Percentiles rank a stretch among this genome's conserved stretches.
phyloP scores from a whole-genome alignment of 2,113 vertebrate species.

The Seriola rivoliana region DNA sequence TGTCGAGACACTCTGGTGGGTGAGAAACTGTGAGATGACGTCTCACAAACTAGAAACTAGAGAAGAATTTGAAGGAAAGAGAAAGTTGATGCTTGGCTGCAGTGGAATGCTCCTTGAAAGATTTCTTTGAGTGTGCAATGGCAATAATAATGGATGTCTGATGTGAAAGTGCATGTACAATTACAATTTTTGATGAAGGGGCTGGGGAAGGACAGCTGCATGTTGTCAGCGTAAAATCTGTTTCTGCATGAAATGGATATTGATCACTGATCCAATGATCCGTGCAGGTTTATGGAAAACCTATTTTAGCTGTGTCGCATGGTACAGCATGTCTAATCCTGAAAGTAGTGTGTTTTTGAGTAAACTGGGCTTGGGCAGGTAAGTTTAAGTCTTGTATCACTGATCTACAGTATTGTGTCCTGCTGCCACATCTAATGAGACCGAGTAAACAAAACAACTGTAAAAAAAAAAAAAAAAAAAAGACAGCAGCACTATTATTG shows the following conservation, averaged over 20 bases:
- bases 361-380: not conserved
- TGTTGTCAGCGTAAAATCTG: constrained; percentile 12
- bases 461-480: not conserved
- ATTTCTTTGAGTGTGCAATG: constrained; percentile 15
- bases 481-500: not conserved
- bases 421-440: not conserved
- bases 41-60: not conserved
- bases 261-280: not conserved
- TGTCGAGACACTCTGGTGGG: constrained; percentile 20
- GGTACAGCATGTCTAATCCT: not conserved
- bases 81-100: not conserved
- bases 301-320: not conserved
- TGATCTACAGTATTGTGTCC: no score
- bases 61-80: not conserved
- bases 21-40: constrained; percentile 18
- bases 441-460: not conserved
- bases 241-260: constrained; percentile 9
- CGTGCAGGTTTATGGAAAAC: not conserved
- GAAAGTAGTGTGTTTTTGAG: not conserved
- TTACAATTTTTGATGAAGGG: constrained; percentile 24
- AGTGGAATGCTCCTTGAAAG: constrained; percentile 3
- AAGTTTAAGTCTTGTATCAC: not conserved
- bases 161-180: constrained; percentile 18
- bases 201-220: not conserved
- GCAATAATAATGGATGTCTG: constrained; percentile 19